These are phyloP conservation scores for Hyposoter dolosus DNA, from an alignment of 2,888 invertebrate species.

Conservation along the genomic window DNA sequence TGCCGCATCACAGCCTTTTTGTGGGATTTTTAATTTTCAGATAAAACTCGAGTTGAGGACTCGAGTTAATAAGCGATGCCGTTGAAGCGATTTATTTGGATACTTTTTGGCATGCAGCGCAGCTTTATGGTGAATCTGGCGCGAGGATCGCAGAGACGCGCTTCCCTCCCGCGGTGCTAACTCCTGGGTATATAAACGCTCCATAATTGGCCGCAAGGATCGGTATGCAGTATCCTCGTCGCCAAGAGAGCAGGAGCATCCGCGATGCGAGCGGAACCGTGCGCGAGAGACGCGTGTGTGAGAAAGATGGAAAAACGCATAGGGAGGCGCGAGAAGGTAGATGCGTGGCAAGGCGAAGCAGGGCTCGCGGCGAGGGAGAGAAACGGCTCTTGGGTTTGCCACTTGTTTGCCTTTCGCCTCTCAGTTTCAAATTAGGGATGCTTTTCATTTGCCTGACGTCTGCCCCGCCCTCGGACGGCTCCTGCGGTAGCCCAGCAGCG, in stretches of 20 bases:
- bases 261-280: constrained; percentile 9
- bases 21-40: too few relatives aligned
- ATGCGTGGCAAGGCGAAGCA: constrained; percentile 34
- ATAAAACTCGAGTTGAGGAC: too few relatives aligned
- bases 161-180: constrained; percentile 59
- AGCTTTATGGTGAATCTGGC: not conserved
- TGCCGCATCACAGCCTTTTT: too few relatives aligned
- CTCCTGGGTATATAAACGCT: constrained; percentile 69
- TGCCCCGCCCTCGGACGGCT: constrained; percentile 83
- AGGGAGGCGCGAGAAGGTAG: constrained; percentile 29
- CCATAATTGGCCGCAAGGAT: constrained; percentile 71
- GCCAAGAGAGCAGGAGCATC: constrained; percentile 29
- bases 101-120: not conserved
- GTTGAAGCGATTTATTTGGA: constrained; percentile 36
- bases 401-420: constrained; percentile 82
- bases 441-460: constrained; percentile 84
- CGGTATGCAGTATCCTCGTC: constrained; percentile 55
- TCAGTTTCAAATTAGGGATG: constrained; percentile 84
- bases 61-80: too few relatives aligned
- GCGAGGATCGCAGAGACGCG: constrained; percentile 56
- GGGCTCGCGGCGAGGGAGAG: constrained; percentile 63
- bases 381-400: constrained; percentile 73
- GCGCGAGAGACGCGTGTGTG: constrained; percentile 25
- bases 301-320: constrained; percentile 52
- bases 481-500: constrained; percentile 78